Conservation (phyloP, 2,797 vertebrate genomes). For the Sternarchorhynchus goeldii region DNA sequence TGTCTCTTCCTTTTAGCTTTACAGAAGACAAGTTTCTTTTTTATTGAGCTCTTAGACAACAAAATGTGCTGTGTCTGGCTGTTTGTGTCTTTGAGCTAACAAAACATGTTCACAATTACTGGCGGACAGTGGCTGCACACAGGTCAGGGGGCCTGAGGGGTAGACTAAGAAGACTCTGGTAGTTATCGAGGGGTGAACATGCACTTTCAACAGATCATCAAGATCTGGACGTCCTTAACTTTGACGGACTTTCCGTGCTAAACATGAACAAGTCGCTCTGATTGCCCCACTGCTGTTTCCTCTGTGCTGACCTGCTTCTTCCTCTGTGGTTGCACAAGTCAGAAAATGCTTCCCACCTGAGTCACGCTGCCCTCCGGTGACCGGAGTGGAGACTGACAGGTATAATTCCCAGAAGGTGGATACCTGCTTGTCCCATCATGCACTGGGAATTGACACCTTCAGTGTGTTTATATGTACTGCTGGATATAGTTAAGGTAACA, state of each 20-base stretch:
- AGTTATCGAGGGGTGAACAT: neutral
- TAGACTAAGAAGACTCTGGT: neutral
- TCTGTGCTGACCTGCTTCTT: constrained; percentile 7
- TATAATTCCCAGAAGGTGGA: neutral
- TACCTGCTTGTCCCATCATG: constrained; percentile 26
- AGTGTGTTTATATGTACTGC: too few species aligned
- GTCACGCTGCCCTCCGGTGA: neutral
- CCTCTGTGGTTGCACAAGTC: neutral
- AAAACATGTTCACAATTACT: constrained; percentile 4
- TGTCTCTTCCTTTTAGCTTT: neutral
- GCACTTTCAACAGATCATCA: neutral
- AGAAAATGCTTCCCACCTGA: neutral
- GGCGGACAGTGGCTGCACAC: neutral
- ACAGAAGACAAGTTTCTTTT: constrained; percentile 21
- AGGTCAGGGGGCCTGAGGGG: neutral
- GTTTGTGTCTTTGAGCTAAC: neutral
- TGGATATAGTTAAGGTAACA: too few species aligned
- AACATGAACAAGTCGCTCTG: constrained; percentile 14
- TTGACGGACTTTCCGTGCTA: neutral
- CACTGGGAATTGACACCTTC: neutral
- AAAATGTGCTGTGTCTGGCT: neutral
- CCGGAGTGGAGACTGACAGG: neutral
- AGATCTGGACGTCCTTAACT: neutral
- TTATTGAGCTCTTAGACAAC: neutral
- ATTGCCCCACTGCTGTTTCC: neutral